These are phyloP conservation scores for Sturnira hondurensis DNA, from an alignment of 2,113 vertebrate species.

Conservation along the genomic window DNA sequence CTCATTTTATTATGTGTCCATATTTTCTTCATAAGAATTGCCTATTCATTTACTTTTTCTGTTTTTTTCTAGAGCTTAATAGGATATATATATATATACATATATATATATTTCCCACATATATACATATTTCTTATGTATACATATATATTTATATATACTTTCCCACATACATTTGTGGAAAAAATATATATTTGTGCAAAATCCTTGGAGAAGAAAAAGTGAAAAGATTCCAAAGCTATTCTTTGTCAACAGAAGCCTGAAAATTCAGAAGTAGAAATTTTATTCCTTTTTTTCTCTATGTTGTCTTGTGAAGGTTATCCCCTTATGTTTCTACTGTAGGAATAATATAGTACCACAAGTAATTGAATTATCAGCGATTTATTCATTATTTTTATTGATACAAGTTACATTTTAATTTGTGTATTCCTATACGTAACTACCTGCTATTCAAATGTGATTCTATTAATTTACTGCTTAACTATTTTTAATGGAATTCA, in stretches of 20 bases:
- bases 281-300: background rate
- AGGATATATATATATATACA: background rate
- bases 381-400: background rate
- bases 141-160: too few relatives aligned
- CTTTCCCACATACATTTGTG: too few relatives aligned
- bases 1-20: background rate
- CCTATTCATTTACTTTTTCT: background rate
- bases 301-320: background rate
- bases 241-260: background rate
- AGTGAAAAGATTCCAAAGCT: background rate
- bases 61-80: background rate
- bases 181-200: background rate
- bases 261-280: background rate
- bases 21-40: background rate
- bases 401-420: background rate
- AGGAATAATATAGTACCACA: background rate
- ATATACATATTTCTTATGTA: too few relatives aligned
- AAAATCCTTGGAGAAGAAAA: background rate
- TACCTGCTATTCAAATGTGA: constrained; percentile 23
- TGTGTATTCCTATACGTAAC: background rate
- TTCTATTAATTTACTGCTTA: background rate
- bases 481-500: background rate
- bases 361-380: background rate
- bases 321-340: background rate
- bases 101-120: too few relatives aligned